phyloP scores from a whole-genome alignment of 2,113 vertebrate genomes.

The Bagarius yarrelli region DNA sequence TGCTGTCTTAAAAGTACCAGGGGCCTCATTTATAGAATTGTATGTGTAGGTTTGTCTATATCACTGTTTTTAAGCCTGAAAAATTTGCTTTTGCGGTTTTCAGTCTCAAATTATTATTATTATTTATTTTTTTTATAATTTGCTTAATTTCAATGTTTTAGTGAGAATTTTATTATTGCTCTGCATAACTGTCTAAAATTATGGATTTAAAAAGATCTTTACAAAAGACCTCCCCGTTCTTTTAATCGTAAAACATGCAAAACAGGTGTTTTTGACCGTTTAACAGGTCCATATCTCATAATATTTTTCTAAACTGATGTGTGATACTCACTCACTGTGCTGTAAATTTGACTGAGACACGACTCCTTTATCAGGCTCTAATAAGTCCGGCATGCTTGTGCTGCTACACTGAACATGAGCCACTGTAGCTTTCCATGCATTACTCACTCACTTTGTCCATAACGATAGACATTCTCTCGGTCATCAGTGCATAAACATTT shows the following conservation, averaged over 20 bases:
- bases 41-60: too few relatives aligned
- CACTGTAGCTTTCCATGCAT: not conserved
- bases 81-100: too few relatives aligned
- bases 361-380: not conserved
- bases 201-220: too few relatives aligned
- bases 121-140: too few relatives aligned
- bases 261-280: too few relatives aligned
- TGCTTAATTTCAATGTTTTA: too few relatives aligned
- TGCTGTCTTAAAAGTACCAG: not conserved
- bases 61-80: too few relatives aligned
- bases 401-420: constrained; percentile 1
- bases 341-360: not conserved
- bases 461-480: constrained; percentile 8
- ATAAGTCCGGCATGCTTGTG: constrained; percentile 26
- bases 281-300: not conserved
- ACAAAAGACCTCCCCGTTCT: too few relatives aligned
- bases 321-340: not conserved
- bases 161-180: too few relatives aligned
- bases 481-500: constrained; percentile 9
- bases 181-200: too few relatives aligned
- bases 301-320: not conserved
- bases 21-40: not conserved
- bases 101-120: too few relatives aligned
- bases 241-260: too few relatives aligned
- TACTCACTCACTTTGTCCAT: not conserved